A percentile compares a stretch with the other conserved stretches of the same genome.
phyloP scores from a whole-genome alignment of 2,113 vertebrate species.

The Paracanthobrama guichenoti region DNA sequence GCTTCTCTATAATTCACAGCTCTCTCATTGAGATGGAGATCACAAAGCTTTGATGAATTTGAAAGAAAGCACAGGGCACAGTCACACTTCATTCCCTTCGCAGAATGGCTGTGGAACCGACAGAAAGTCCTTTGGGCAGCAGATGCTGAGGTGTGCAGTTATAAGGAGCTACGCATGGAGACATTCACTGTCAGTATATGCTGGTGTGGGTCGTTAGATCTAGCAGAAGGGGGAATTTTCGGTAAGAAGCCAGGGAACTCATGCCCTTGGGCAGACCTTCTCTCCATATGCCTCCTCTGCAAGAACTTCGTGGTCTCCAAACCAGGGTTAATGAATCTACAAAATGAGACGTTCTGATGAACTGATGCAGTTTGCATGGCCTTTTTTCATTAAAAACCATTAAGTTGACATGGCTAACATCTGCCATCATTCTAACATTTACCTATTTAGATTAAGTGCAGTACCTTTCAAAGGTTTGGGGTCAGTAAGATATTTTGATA shows the following conservation, averaged over 20 bases:
- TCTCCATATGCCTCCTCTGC: slow-evolving; percentile 21
- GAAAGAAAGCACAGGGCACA: slow-evolving; percentile 16
- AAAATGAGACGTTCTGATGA: not conserved
- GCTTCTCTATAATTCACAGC: slow-evolving; percentile 49
- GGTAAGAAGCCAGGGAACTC: not conserved
- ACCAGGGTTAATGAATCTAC: not conserved
- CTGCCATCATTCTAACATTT: not conserved
- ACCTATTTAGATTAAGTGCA: not conserved
- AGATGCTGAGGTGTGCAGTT: slow-evolving; percentile 25
- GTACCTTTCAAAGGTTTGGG: too few species aligned
- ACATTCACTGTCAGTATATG: slow-evolving; percentile 9
- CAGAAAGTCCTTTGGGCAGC: slow-evolving; percentile 27
- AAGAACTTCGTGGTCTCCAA: not conserved
- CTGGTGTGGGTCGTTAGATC: not conserved
- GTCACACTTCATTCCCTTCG: not conserved
- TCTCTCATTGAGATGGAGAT: slow-evolving; percentile 42
- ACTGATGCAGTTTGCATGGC: not conserved
- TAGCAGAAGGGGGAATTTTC: not conserved
- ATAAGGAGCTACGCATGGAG: not conserved
- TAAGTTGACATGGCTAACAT: not conserved
- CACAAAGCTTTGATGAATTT: slow-evolving; percentile 40
- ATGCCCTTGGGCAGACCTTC: slow-evolving; percentile 12
- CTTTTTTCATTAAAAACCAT: not conserved
- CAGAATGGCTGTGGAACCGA: not conserved
- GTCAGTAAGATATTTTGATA: not conserved